These are phyloP conservation scores for Actenoides lindsayi DNA, from an alignment of 2,113 vertebrate species.

Conservation along the genomic window DNA sequence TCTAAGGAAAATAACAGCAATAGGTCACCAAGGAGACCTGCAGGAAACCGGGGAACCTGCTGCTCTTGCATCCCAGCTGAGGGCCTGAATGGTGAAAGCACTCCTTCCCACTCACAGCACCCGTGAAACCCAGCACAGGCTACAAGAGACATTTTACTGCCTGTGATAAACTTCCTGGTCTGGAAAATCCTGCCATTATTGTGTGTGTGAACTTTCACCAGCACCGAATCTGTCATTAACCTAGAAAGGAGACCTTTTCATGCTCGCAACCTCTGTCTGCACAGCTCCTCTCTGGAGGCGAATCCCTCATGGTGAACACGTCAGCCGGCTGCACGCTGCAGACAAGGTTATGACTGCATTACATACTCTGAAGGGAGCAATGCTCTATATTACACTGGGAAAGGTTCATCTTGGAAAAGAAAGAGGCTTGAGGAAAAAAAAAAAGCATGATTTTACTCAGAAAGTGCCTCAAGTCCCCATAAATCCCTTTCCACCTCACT, in stretches of 20 bases:
- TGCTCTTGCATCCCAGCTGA: background rate
- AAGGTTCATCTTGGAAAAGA: constrained; percentile 28
- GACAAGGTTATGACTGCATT: constrained; percentile 59
- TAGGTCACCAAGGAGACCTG: background rate
- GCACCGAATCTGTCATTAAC: background rate
- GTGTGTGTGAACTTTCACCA: constrained; percentile 11
- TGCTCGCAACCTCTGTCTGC: constrained; percentile 19
- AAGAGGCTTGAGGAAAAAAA: constrained; percentile 3
- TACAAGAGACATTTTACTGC: background rate
- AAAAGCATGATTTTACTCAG: background rate
- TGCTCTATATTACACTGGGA: background rate
- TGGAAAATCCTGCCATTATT: background rate
- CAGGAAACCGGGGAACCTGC: background rate
- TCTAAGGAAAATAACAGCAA: background rate
- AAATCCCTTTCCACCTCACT: constrained; percentile 7
- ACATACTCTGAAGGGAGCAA: constrained; percentile 4
- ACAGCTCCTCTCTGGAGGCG: constrained; percentile 24
- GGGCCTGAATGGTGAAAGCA: background rate
- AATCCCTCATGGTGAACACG: constrained; percentile 17
- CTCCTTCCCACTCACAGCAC: background rate
- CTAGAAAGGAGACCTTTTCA: constrained; percentile 53
- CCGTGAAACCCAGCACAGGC: background rate
- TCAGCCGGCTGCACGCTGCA: constrained; percentile 16
- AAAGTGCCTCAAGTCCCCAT: constrained; percentile 16
- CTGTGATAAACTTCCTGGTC: background rate